Evolutionary conservation across 2,113 vertebrate species (phyloP).

Genomic region (Xerus inauris): DNA sequence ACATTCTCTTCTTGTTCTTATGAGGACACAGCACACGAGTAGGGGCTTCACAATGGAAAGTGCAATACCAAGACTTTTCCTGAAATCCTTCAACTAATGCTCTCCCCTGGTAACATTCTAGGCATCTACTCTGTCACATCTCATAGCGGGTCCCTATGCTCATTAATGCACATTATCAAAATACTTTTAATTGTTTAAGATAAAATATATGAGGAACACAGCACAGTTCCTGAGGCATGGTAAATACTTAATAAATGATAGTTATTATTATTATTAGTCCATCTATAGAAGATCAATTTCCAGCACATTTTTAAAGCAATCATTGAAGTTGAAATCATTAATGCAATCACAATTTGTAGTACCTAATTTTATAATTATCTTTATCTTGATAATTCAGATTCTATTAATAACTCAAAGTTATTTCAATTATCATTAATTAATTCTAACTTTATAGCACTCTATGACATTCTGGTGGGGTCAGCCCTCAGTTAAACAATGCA

Average conservation of each 20-base stretch:
- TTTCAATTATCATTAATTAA: constrained; percentile 76
- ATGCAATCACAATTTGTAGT: constrained; percentile 66
- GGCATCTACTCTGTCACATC: background rate
- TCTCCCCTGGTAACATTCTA: background rate
- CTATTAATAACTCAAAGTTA: constrained; percentile 61
- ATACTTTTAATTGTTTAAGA: constrained; percentile 11
- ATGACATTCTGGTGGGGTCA: background rate
- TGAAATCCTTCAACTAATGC: background rate
- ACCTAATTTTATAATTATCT: constrained; percentile 76
- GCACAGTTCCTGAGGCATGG: background rate
- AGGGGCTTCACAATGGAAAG: background rate
- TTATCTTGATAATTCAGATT: constrained; percentile 76
- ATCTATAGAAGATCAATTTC: constrained; percentile 70
- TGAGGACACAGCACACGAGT: background rate
- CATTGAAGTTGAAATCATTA: constrained; percentile 73
- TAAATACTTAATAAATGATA: background rate
- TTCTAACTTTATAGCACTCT: constrained; percentile 48
- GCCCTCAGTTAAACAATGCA: background rate
- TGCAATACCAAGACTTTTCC: background rate
- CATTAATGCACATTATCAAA: background rate
- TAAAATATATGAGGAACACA: background rate
- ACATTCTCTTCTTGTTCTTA: background rate
- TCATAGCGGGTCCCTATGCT: background rate
- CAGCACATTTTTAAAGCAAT: constrained; percentile 56
- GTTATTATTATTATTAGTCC: constrained; percentile 56